These are phyloP conservation scores for Acropternis orthonyx DNA, from an alignment of 2,797 vertebrate species.

Conservation along the genomic window DNA sequence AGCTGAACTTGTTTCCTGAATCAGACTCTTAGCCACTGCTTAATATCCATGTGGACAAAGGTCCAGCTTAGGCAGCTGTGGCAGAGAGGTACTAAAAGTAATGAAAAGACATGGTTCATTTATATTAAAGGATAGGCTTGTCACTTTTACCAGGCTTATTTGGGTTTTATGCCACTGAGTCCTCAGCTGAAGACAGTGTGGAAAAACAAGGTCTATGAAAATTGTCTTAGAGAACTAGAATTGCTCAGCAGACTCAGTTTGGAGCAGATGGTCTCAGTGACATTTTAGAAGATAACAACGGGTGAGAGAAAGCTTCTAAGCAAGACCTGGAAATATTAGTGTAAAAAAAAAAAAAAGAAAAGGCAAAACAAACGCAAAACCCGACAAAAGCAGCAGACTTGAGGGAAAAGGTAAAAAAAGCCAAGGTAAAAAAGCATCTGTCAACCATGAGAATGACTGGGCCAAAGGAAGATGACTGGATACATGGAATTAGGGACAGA, in stretches of 20 bases:
- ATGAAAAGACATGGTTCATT: background rate
- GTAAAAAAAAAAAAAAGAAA: background rate
- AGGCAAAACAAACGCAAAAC: background rate
- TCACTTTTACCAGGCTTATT: background rate
- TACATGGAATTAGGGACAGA: background rate
- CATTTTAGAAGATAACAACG: background rate
- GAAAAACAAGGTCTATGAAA: background rate
- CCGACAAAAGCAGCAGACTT: background rate
- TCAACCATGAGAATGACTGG: background rate
- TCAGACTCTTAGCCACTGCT: background rate
- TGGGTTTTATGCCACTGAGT: background rate
- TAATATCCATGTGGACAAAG: background rate
- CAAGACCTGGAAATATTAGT: background rate
- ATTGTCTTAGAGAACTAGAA: background rate
- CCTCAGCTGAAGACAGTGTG: background rate
- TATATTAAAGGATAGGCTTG: background rate
- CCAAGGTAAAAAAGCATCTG: background rate
- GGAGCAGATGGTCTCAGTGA: background rate
- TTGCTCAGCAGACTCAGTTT: background rate
- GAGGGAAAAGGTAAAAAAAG: background rate
- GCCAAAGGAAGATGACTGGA: background rate
- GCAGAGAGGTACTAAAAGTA: conserved; percentile 3
- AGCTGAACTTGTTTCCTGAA: background rate
- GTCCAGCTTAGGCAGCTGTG: background rate
- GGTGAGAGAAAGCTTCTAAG: background rate